Conservation (phyloP, 2,888 invertebrate species). For the Calameuta idolon region DNA sequence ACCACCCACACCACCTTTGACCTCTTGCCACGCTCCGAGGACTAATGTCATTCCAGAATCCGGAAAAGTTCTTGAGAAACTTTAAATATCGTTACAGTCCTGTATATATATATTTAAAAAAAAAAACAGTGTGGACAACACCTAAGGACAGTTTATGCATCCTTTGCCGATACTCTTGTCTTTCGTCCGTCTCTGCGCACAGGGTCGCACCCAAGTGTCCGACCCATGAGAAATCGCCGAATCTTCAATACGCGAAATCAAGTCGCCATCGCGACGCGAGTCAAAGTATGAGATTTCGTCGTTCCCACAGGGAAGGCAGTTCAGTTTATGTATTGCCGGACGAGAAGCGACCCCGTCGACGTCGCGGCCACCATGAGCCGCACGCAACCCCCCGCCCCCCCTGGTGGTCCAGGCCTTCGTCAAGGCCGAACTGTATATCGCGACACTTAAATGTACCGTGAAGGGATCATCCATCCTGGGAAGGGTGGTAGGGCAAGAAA, state of each 20-base stretch:
- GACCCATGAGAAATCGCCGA: not conserved
- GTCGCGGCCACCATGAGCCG: slow-evolving; percentile 18
- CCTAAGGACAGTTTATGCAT: not conserved
- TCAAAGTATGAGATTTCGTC: not conserved
- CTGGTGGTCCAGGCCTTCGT: slow-evolving; percentile 33
- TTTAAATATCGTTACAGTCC: not conserved
- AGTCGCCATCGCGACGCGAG: not conserved
- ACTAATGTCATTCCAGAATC: slow-evolving; percentile 1
- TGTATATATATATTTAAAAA: not conserved
- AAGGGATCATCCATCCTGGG: slow-evolving; percentile 36
- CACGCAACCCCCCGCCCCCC: slow-evolving; percentile 38
- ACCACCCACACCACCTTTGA: not conserved
- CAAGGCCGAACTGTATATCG: slow-evolving; percentile 38
- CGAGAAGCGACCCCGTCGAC: slow-evolving; percentile 26
- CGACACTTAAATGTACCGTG: slow-evolving; percentile 41
- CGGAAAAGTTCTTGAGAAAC: not conserved
- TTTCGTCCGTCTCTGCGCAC: not conserved
- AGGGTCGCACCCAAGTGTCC: too few species aligned
- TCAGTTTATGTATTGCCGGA: slow-evolving; percentile 8
- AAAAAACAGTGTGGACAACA: not conserved
- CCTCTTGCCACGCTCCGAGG: not conserved
- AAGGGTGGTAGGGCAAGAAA: too few species aligned
- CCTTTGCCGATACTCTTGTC: not conserved
- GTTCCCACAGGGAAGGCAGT: slow-evolving; percentile 17
- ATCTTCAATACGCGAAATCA: not conserved